phyloP scores from a whole-genome alignment of 2,113 vertebrate genomes.

The Lycocorax pyrrhopterus region DNA sequence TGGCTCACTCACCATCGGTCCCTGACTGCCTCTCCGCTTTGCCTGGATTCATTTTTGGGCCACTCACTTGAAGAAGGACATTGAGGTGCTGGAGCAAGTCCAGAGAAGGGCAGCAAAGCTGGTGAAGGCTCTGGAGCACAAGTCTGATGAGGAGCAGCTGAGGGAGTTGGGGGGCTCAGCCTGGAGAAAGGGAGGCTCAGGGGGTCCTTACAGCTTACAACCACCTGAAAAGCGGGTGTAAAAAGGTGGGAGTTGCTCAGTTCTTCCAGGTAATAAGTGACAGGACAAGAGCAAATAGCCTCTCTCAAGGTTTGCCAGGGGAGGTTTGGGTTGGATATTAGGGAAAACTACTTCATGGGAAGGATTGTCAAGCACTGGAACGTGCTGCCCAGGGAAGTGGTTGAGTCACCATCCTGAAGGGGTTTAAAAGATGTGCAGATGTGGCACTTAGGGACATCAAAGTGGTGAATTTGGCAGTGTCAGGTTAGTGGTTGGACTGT shows the following conservation, averaged over 20 bases:
- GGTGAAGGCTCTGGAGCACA: background rate
- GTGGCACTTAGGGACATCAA: background rate
- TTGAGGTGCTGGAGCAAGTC: background rate
- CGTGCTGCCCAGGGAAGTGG: background rate
- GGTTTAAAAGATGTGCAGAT: background rate
- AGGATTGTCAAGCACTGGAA: background rate
- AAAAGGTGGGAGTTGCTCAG: background rate
- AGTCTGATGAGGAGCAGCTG: background rate
- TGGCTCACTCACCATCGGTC: background rate
- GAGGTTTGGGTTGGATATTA: background rate
- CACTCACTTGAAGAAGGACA: background rate
- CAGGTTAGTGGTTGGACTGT: background rate
- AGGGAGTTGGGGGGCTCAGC: background rate
- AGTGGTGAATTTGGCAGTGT: background rate
- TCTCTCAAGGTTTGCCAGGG: background rate
- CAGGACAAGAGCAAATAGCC: background rate
- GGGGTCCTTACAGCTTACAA: background rate
- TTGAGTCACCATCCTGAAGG: background rate
- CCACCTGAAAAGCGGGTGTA: background rate
- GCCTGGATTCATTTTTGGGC: background rate
- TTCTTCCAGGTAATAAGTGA: background rate
- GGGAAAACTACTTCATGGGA: background rate
- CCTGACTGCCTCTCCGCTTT: background rate
- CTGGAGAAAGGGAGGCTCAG: background rate
- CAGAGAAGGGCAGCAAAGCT: background rate